Base-by-base conservation (phyloP, 2,888 invertebrate species). In the Clepsis dumicolana region DNA sequence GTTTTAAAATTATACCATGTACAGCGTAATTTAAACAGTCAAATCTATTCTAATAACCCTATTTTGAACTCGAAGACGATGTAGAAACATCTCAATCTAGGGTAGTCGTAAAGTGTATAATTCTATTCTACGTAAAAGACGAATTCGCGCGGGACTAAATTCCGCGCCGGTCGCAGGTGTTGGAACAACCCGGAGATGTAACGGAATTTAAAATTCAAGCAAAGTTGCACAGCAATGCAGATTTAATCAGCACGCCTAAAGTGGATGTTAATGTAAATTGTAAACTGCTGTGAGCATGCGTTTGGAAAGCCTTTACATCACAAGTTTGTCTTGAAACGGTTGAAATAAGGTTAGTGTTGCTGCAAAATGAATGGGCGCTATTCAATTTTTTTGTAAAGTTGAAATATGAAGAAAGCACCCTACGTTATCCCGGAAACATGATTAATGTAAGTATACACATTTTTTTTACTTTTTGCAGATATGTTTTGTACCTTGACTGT, bases 181-280 rank as follows among this genome's bases (percentile, higher is more conserved):
- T 35, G 50, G 27, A 60, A 61, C 64, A 70, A 68, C 56, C 66
- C 60, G 65, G 66, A 44, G 63, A 41, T 57, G 57, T 61, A 62
- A 27, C 24, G 50, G 63, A 7, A 67, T 70, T 74, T 72, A 70
- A 70, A 73, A 72, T 70, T 71, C 72, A 72, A 72, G 72, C 70
- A 63, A 65, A 65, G 67, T 60, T 65, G 64, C 48, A 48, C 21
- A 48, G 21, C 62, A 61, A 68, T 72, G 71, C 57, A 73, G 70
- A 71, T 71, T 71, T 71, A 66, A 68, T 65, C 68, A 65, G 32
- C 61, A 64, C 41, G 18, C 41, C 53, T 38, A 52, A 57, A 67
- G 50, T 62, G 53, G 60, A 56, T 48, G 56, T 41, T 56, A 52
- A 27, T 24, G 60, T 29, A n/a, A n/a, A n/a, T n/a, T 14, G 16